phyloP scores from a whole-genome alignment of 2,113 vertebrate species.

The Amphiprion percula region DNA sequence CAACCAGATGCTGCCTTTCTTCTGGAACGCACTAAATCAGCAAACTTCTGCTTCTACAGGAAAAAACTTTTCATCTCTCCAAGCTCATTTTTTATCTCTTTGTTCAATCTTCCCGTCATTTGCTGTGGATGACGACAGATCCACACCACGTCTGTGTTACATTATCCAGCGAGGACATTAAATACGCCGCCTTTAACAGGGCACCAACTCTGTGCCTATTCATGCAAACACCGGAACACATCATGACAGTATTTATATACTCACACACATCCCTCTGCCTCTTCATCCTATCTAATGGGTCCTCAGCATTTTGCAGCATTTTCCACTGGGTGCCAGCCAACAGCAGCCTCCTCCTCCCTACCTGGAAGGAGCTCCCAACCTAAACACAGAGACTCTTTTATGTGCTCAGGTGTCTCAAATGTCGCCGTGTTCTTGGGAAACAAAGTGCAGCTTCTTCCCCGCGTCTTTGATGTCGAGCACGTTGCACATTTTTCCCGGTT shows the following conservation, averaged over 20 bases:
- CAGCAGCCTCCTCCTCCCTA: conserved; percentile 21
- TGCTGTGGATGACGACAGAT: neutral
- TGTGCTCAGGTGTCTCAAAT: conserved; percentile 67
- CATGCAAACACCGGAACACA: conserved; percentile 64
- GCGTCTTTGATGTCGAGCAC: conserved; percentile 45
- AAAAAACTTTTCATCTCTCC: neutral
- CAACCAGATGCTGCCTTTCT: conserved; percentile 15
- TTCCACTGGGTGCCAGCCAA: conserved; percentile 65
- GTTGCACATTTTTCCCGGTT: conserved; percentile 1
- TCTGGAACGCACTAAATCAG: neutral
- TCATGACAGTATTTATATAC: conserved; percentile 73
- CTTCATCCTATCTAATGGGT: conserved; percentile 54
- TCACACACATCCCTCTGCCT: conserved; percentile 12
- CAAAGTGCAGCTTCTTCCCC: conserved; percentile 65
- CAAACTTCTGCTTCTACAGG: neutral
- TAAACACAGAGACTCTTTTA: conserved; percentile 72
- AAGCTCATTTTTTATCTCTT: neutral
- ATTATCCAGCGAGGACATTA: conserved; percentile 29
- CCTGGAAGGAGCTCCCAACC: conserved; percentile 56
- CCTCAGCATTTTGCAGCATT: conserved; percentile 57
- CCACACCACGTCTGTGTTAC: conserved; percentile 43
- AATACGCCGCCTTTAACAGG: conserved; percentile 25
- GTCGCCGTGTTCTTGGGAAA: conserved; percentile 48
- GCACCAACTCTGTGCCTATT: conserved; percentile 43
- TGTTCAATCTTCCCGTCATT: neutral